phyloP scores from a whole-genome alignment of 2,797 vertebrate species.

The Ambastaia sidthimunki region DNA sequence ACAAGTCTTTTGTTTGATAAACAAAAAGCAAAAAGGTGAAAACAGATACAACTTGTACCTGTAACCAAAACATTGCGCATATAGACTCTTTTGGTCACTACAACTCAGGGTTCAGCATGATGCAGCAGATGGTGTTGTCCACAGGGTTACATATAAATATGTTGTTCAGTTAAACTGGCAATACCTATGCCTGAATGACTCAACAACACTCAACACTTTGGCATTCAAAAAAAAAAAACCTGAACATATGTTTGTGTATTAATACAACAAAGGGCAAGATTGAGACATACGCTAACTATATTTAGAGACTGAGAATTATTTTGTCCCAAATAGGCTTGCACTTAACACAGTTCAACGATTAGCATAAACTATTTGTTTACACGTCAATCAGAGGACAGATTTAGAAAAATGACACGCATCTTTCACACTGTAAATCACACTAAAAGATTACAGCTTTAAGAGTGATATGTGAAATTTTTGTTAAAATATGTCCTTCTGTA shows the following conservation, averaged over 20 bases:
- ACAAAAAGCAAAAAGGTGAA: slow-evolving; percentile 24
- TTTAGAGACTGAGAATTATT: not conserved
- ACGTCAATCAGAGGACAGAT: not conserved
- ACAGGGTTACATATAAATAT: not conserved
- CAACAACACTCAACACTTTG: not conserved
- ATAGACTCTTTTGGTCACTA: not conserved
- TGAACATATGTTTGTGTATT: not conserved
- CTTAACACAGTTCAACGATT: not conserved
- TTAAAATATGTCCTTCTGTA: not conserved
- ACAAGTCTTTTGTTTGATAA: slow-evolving; percentile 46
- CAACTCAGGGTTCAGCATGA: not conserved
- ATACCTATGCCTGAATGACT: not conserved
- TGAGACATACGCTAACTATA: not conserved
- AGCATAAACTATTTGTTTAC: not conserved
- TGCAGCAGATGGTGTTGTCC: not conserved
- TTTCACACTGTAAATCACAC: not conserved
- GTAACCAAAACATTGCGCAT: too few species aligned
- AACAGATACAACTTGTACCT: not conserved
- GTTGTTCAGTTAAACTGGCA: not conserved
- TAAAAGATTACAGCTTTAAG: not conserved
- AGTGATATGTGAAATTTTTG: not conserved
- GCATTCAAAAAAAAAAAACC: not conserved
- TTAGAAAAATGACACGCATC: not conserved
- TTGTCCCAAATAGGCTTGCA: not conserved
- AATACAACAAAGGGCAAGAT: not conserved